Percentiles rank a stretch among this genome's conserved stretches.
Evolutionary conservation across 2,113 vertebrate genomes (phyloP).

Genomic region (Myotis yumanensis): DNA sequence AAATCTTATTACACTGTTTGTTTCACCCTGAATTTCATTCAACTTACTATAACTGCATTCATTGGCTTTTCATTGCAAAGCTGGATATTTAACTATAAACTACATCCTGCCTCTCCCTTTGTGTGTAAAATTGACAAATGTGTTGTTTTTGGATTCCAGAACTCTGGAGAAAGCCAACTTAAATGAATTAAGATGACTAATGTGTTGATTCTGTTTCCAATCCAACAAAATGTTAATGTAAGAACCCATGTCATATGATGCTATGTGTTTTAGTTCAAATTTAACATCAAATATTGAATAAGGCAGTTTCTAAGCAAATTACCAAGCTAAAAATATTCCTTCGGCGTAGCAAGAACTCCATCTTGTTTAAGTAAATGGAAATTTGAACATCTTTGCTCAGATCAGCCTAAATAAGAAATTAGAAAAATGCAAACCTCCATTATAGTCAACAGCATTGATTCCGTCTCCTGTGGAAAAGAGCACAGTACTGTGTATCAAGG

Average conservation of each 20-base stretch:
- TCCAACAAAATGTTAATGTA: conserved; percentile 80
- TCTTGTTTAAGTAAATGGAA: conserved; percentile 70
- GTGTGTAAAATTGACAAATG: conserved; percentile 80
- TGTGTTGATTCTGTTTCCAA: conserved; percentile 79
- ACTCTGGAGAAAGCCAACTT: conserved; percentile 80
- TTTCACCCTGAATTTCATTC: conserved; percentile 64
- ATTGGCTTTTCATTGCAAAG: conserved; percentile 69
- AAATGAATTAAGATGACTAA: conserved; percentile 84
- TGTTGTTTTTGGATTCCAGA: conserved; percentile 84
- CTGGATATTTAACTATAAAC: conserved; percentile 76
- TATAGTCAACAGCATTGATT: neutral
- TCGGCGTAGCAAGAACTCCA: conserved; percentile 48
- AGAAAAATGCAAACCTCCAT: conserved; percentile 53
- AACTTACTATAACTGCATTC: conserved; percentile 42
- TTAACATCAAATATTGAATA: conserved; percentile 71
- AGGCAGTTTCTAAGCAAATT: conserved; percentile 62
- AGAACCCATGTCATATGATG: conserved; percentile 72
- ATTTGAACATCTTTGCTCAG: conserved; percentile 41
- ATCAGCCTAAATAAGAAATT: conserved; percentile 58
- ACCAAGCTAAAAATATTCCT: conserved; percentile 71
- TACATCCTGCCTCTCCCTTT: conserved; percentile 80
- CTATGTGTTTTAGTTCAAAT: conserved; percentile 69
- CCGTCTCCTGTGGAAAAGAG: neutral
- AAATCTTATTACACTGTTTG: conserved; percentile 51
- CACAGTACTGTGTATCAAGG: neutral